phyloP scores from a whole-genome alignment of 2,113 vertebrate genomes.

The Phaethornis superciliosus region DNA sequence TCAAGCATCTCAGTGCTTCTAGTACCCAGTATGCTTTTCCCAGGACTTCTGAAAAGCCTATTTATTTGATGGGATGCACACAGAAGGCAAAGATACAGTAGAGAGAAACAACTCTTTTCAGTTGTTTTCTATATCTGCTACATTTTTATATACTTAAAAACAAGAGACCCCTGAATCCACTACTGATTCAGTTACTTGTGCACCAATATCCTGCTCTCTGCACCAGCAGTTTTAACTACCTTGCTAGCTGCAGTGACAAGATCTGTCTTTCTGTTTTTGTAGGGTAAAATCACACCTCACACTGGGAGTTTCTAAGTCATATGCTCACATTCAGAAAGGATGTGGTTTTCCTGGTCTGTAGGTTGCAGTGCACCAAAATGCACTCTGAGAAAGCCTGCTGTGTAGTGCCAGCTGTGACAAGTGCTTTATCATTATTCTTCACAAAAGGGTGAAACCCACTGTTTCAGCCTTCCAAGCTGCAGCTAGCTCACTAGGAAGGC shows the following conservation, averaged over 20 bases:
- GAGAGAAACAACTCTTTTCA: neutral
- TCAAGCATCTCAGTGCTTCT: slow-evolving; percentile 42
- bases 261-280: neutral
- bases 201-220: neutral
- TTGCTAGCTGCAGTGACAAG: neutral
- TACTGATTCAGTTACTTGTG: neutral
- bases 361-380: neutral
- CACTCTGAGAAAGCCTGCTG: neutral
- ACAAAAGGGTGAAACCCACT: neutral
- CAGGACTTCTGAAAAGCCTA: slow-evolving; percentile 44
- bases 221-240: neutral
- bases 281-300: neutral
- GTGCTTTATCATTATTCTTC: neutral
- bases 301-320: neutral
- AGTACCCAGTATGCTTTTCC: slow-evolving; percentile 50
- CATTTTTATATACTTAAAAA: neutral
- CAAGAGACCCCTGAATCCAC: neutral
- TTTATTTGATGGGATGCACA: neutral
- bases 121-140: neutral
- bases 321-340: slow-evolving; percentile 32
- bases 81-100: neutral
- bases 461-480: neutral
- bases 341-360: slow-evolving; percentile 66
- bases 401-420: neutral
- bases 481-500: neutral